Percentiles rank a stretch among this genome's conserved stretches.
Evolutionary conservation across 2,797 vertebrate genomes (phyloP).

Genomic region (Oceanodroma leucorhoa): DNA sequence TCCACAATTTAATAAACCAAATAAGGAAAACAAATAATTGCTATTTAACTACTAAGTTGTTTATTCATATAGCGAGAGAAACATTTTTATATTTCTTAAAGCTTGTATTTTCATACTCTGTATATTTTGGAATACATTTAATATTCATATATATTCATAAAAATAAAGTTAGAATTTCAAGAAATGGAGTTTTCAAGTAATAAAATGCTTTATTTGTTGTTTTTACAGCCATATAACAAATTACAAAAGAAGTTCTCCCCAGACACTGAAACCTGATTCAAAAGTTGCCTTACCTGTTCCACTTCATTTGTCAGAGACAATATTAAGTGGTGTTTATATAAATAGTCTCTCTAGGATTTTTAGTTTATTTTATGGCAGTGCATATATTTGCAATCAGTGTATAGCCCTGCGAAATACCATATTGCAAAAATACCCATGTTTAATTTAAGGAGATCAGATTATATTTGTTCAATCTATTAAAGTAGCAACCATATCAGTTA

Average conservation of each 20-base stretch:
- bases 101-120: not conserved
- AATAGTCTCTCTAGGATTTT: not conserved
- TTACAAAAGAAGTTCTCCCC: not conserved
- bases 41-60: not conserved
- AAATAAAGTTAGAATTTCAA: not conserved
- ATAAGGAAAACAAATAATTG: not conserved
- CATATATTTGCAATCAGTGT: not conserved
- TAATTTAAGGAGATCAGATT: constrained; percentile 6
- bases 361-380: not conserved
- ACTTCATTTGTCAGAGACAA: not conserved
- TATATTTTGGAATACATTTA: not conserved
- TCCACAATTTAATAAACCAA: not conserved
- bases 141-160: not conserved
- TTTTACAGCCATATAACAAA: not conserved
- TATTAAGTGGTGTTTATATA: not conserved
- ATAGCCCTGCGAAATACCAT: not conserved
- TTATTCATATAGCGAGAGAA: not conserved
- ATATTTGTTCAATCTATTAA: constrained; percentile 18
- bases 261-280: not conserved
- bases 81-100: not conserved
- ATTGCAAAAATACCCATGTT: not conserved
- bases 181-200: not conserved
- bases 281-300: not conserved
- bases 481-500: not conserved
- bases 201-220: not conserved